Percentiles rank a stretch among this genome's conserved stretches.
Evolutionary conservation across 2,888 invertebrate species (phyloP).

Genomic region (Eupithecia abbreviata): DNA sequence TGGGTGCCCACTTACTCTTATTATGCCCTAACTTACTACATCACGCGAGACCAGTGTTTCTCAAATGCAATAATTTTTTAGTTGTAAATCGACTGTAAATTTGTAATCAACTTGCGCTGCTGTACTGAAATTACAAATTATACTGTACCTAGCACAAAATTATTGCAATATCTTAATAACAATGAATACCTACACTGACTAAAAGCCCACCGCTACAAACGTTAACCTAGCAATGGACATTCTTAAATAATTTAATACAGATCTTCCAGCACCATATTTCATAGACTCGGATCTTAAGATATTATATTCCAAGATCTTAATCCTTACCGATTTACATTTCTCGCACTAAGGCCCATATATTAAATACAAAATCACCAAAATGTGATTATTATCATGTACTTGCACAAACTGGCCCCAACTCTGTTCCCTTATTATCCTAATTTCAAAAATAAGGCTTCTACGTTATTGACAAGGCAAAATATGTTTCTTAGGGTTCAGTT

Average conservation of each 20-base stretch:
- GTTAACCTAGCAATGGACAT: constrained; percentile 53
- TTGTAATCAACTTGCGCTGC: constrained; percentile 53
- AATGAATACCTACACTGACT: constrained; percentile 62
- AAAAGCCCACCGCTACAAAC: constrained; percentile 53
- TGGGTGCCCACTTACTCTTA: constrained; percentile 77
- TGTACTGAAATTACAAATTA: constrained; percentile 35
- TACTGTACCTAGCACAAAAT: constrained; percentile 52
- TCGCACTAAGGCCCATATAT: constrained; percentile 47
- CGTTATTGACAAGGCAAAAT: constrained; percentile 68
- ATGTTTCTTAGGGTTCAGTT: constrained; percentile 55
- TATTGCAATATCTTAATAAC: constrained; percentile 58
- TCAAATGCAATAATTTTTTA: constrained; percentile 62
- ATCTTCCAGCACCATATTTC: constrained; percentile 79
- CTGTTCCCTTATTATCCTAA: constrained; percentile 68
- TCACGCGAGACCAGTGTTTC: constrained; percentile 77
- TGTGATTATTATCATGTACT: constrained; percentile 41
- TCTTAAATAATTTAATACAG: constrained; percentile 70
- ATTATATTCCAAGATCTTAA: constrained; percentile 52
- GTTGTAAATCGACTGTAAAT: constrained; percentile 42
- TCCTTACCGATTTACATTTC: constrained; percentile 48
- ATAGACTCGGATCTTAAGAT: constrained; percentile 56
- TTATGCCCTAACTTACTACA: constrained; percentile 74
- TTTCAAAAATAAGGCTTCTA: constrained; percentile 66
- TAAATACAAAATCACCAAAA: constrained; percentile 46
- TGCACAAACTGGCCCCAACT: constrained; percentile 73